phyloP scores from a whole-genome alignment of 2,888 invertebrate species.

The Thymelicus acteon region DNA sequence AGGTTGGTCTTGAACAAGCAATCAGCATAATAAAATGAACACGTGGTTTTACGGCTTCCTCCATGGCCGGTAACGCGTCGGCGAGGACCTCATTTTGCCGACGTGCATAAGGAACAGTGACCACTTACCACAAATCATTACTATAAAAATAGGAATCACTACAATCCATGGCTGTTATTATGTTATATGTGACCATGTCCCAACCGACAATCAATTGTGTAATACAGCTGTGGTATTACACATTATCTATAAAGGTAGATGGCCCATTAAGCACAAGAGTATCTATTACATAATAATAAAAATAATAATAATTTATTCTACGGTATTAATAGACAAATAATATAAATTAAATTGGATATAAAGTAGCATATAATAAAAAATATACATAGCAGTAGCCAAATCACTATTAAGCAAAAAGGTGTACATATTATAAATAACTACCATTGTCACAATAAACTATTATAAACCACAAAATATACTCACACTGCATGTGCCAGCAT shows the following conservation, averaged over 20 bases:
- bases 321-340: too few species aligned
- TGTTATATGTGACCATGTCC: slow-evolving; percentile 36
- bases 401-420: not conserved
- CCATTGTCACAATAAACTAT: not conserved
- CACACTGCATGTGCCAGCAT: slow-evolving; percentile 99
- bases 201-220: slow-evolving; percentile 39
- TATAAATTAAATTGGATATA: too few species aligned
- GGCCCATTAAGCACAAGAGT: slow-evolving; percentile 39
- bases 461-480: slow-evolving; percentile 60
- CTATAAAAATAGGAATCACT: too few species aligned
- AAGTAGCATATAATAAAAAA: too few species aligned
- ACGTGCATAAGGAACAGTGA: too few species aligned
- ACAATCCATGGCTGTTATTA: slow-evolving; percentile 23
- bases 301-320: not conserved
- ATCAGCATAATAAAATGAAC: not conserved
- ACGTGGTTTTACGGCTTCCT: not conserved
- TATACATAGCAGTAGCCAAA: too few species aligned
- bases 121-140: too few species aligned
- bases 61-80: too few species aligned
- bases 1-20: slow-evolving; percentile 11
- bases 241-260: slow-evolving; percentile 44
- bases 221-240: slow-evolving; percentile 38
- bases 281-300: slow-evolving; percentile 19
- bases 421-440: not conserved
- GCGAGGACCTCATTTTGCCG: too few species aligned